Percentiles rank a stretch among this genome's conserved stretches.
These are phyloP conservation scores for Tricholauxania praeusta DNA, from an alignment of 2,888 invertebrate species.

Conservation along the genomic window DNA sequence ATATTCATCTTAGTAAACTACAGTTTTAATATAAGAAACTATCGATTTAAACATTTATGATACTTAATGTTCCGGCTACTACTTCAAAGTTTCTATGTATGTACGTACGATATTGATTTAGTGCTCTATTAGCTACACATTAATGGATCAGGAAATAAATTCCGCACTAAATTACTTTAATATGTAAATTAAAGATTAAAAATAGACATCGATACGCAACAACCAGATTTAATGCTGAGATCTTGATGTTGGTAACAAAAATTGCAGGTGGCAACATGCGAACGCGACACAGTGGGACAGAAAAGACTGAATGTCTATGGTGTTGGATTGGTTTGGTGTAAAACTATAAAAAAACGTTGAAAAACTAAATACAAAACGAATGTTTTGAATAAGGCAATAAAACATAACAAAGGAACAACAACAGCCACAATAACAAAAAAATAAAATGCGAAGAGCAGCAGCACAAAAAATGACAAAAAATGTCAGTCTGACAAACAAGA, in stretches of 20 bases:
- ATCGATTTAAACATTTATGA: too few relatives aligned
- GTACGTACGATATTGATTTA: background rate
- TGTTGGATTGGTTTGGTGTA: too few relatives aligned
- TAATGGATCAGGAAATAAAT: background rate
- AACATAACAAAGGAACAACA: conserved; percentile 28
- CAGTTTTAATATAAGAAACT: too few relatives aligned
- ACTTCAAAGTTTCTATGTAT: too few relatives aligned
- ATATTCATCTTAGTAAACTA: too few relatives aligned
- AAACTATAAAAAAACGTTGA: background rate
- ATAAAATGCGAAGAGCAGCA: conserved; percentile 28
- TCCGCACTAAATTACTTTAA: conserved; percentile 49
- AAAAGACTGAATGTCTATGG: conserved; percentile 5
- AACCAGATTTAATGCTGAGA: too few relatives aligned
- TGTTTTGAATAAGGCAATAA: conserved; percentile 35
- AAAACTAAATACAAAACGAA: conserved; percentile 7
- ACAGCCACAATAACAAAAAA: conserved; percentile 34
- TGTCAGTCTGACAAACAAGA: conserved; percentile 64
- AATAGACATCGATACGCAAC: background rate
- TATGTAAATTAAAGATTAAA: conserved; percentile 45
- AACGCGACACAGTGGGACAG: conserved; percentile 16
- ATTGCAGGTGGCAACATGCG: conserved; percentile 11
- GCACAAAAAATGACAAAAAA: conserved; percentile 42
- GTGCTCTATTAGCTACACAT: background rate
- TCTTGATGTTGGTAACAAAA: background rate
- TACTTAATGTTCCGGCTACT: too few relatives aligned